Evolutionary conservation across 2,888 invertebrate species (phyloP).

Genomic region (Hyles lineata): DNA sequence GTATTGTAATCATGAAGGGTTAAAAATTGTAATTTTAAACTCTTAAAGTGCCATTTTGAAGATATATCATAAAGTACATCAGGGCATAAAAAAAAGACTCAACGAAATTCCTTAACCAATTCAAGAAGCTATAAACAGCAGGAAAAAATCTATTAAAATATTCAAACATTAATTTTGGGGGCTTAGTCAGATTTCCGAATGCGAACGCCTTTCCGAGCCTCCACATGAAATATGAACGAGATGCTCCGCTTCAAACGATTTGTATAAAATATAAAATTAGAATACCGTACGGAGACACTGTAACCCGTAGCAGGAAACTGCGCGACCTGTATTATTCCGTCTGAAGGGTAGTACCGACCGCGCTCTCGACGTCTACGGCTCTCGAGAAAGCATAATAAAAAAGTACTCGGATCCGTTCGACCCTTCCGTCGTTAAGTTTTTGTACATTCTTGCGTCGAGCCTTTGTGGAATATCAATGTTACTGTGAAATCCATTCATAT

Average conservation of each 20-base stretch:
- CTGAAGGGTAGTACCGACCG: constrained; percentile 31
- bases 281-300: constrained; percentile 30
- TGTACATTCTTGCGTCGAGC: constrained; percentile 6
- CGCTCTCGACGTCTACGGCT: constrained; percentile 31
- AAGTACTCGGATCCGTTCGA: constrained; percentile 28
- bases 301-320: constrained; percentile 18
- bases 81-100: no score
- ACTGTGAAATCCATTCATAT: constrained; percentile 7
- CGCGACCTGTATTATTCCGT: constrained; percentile 33
- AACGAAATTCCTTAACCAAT: background rate
- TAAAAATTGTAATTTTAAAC: no score
- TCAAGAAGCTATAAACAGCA: background rate
- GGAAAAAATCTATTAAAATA: constrained; percentile 28
- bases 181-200: constrained; percentile 26
- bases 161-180: constrained; percentile 28
- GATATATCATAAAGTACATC: no score
- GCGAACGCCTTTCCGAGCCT: constrained; percentile 23
- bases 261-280: constrained; percentile 34
- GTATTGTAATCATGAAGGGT: no score
- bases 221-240: constrained; percentile 30
- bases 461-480: constrained; percentile 9
- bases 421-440: constrained; percentile 20
- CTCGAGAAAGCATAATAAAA: constrained; percentile 38
- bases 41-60: no score
- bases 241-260: constrained; percentile 31